phyloP scores from a whole-genome alignment of 2,797 vertebrate genomes.

The Spea hammondii region DNA sequence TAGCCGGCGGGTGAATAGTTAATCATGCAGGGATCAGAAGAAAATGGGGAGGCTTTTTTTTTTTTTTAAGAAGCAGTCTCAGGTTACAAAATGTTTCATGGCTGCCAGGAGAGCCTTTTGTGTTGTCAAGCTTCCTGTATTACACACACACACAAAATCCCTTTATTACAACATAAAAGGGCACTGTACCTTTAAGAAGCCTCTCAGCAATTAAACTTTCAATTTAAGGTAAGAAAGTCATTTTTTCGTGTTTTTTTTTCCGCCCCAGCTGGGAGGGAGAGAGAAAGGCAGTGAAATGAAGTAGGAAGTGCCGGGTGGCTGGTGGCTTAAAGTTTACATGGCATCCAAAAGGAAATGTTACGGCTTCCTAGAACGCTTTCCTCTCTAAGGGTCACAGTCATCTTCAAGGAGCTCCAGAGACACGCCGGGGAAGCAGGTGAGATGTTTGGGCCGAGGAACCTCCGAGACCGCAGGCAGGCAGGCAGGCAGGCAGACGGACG shows the following conservation, averaged over 20 bases:
- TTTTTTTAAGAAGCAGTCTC: conserved; percentile 29
- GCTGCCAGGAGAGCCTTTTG: conserved; percentile 36
- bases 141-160: background rate
- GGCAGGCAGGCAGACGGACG: too few relatives aligned
- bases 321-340: conserved; percentile 30
- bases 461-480: too few relatives aligned
- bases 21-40: conserved; percentile 12
- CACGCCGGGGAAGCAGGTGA: conserved; percentile 9
- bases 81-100: conserved; percentile 43
- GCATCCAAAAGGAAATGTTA: conserved; percentile 27
- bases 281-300: background rate
- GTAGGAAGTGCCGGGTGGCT: conserved; percentile 20
- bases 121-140: conserved; percentile 33
- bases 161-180: too few relatives aligned
- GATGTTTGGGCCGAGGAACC: background rate
- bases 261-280: background rate
- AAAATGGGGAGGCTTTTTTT: conserved; percentile 11
- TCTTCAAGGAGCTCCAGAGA: conserved; percentile 12
- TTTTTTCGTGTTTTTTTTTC: conserved; percentile 10
- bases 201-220: background rate
- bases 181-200: too few relatives aligned
- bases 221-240: conserved; percentile 13
- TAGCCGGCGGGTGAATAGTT: background rate
- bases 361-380: conserved; percentile 31
- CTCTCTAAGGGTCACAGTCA: background rate